Evolutionary conservation across 2,797 vertebrate species (phyloP), one percentile per base, ranked within the genome.

Genomic region (Lutjanus campechanus): DNA sequence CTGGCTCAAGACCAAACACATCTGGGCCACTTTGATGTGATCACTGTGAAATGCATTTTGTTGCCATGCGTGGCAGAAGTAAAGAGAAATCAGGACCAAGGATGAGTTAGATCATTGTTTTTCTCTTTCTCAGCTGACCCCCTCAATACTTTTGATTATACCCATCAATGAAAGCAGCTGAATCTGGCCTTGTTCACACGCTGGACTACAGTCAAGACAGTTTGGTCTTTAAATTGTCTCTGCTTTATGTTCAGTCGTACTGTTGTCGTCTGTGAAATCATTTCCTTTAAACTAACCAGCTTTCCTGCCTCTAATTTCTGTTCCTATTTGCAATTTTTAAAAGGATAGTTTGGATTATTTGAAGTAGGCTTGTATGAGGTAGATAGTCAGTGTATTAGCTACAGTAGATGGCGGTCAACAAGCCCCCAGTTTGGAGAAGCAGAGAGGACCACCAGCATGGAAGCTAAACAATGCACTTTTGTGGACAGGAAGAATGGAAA

Each of bases 1-100:
- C 78, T 87, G 88, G 84, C 84, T 76, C 53, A 13, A 17, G 41
- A 72, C 84, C 85, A 89, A 82, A 79, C 82, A 76, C 67, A 80
- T 87, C 73, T 81, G 81, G 84, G 79, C 64, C 85, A 77, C 79
- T 83, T 68, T 77, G 69, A 84, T 44, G 72, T 29, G 22, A 84
- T 82, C 64, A 22, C 73, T 63, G 64, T 62, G 69, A 82, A 81
- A 86, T 81, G 44, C 59, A 59, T 70, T 89, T 74, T 71, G 64
- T 65, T 65, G 50, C 79, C 60, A 79, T 43, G 29, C 44, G 58
- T 44, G 43, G 78, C 64, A 65, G 64, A 53, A 63, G 69, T 64
- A 65, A 81, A 74, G 46, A 70, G 44, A 76, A 83, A 77, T 76
- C 58, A 70, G 73, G 50, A 53, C n/a, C 70, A 43, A 15, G 68